Conservation (phyloP, 2,113 vertebrate genomes). For the Hepsetus odoe region DNA sequence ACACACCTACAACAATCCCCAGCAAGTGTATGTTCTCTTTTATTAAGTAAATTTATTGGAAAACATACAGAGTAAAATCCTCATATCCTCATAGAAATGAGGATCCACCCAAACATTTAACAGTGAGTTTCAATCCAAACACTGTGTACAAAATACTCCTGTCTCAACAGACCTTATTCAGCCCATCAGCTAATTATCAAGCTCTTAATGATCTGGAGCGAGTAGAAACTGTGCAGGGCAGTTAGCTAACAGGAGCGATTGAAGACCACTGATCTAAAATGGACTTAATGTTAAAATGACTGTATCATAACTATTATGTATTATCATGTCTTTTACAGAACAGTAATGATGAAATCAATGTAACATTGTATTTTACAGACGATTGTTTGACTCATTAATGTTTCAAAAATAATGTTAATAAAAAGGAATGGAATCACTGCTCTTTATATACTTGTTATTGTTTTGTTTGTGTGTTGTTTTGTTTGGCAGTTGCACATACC, state of each 20-base stretch:
- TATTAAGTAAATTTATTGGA: not conserved
- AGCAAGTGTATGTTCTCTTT: conserved; percentile 79
- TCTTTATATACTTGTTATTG: not conserved
- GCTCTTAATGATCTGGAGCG: too few species aligned
- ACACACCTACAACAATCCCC: conserved; percentile 71
- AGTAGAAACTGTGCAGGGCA: too few species aligned
- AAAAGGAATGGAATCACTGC: not conserved
- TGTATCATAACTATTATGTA: too few species aligned
- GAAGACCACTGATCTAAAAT: too few species aligned
- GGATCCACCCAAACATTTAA: not conserved
- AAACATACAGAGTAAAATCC: not conserved
- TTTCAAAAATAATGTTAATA: conserved; percentile 1
- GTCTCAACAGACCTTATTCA: too few species aligned
- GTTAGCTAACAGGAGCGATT: too few species aligned
- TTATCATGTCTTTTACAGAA: not conserved
- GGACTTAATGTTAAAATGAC: not conserved
- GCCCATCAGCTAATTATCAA: too few species aligned
- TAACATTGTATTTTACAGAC: not conserved
- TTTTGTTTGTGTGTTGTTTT: not conserved
- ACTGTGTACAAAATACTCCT: too few species aligned
- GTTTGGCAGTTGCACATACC: conserved; percentile 83
- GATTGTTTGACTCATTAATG: not conserved
- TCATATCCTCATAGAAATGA: too few species aligned
- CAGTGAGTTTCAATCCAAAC: too few species aligned
- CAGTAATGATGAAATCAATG: not conserved